Conservation (phyloP, 2,113 vertebrate genomes). For the Sula dactylatra region DNA sequence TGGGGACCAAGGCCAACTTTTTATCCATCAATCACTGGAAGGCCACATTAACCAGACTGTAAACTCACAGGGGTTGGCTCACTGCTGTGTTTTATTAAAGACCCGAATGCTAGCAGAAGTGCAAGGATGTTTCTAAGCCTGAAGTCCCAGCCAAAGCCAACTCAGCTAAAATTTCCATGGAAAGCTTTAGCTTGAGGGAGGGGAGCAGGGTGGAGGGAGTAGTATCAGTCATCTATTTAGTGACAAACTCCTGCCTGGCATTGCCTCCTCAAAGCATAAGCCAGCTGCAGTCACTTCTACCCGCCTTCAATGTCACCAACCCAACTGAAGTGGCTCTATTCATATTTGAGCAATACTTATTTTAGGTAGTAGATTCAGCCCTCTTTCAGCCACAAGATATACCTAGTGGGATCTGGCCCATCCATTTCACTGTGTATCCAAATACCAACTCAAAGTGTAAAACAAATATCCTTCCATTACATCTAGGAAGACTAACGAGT, state of each 20-base stretch:
- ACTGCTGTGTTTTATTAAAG: neutral
- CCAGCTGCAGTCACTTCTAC: neutral
- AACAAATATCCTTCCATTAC: neutral
- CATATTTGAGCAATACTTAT: neutral
- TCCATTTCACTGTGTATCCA: neutral
- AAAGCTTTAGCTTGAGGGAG: neutral
- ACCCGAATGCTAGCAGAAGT: neutral
- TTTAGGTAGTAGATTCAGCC: neutral
- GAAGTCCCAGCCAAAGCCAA: neutral
- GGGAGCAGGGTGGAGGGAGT: neutral
- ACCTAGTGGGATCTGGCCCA: neutral
- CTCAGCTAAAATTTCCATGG: conserved; percentile 5
- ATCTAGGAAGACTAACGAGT: neutral
- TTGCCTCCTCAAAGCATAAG: neutral
- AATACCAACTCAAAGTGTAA: neutral
- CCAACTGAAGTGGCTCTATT: neutral
- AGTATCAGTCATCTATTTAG: neutral
- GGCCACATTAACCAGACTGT: neutral
- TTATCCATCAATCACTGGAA: neutral
- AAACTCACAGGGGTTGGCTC: neutral
- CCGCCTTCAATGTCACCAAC: neutral
- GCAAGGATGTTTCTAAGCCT: neutral
- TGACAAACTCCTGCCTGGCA: conserved; percentile 17
- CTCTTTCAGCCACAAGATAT: neutral
- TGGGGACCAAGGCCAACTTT: neutral